These are phyloP conservation scores for Lapara coniferarum DNA, from an alignment of 2,888 invertebrate species.

Conservation along the genomic window DNA sequence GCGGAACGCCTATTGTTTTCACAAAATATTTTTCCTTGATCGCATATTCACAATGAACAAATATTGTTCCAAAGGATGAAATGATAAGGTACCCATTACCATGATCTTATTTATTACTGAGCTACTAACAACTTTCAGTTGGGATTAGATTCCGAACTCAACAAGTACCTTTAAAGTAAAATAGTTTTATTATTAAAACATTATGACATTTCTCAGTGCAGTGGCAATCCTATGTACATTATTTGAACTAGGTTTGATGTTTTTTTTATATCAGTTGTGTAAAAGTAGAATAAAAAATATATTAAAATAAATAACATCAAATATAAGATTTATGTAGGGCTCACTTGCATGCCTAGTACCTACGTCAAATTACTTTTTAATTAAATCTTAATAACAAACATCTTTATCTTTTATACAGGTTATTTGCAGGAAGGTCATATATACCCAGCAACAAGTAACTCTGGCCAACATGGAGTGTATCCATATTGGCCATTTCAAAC, in stretches of 20 bases:
- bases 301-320: no score
- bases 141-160: background rate
- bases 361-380: background rate
- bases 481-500: conserved; percentile 8
- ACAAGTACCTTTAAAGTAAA: background rate
- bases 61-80: conserved; percentile 64
- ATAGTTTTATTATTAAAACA: background rate
- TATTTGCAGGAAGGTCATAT: conserved; percentile 3
- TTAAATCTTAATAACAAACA: background rate
- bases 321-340: no score
- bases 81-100: conserved; percentile 55
- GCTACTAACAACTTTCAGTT: background rate
- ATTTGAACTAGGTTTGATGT: background rate
- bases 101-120: conserved; percentile 8
- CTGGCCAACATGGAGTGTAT: background rate
- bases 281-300: no score
- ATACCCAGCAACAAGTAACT: background rate
- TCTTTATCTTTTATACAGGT: background rate
- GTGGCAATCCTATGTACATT: background rate
- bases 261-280: no score
- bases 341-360: no score
- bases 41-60: conserved; percentile 65
- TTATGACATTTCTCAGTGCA: background rate
- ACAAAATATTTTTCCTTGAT: conserved; percentile 65
- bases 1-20: conserved; percentile 70